Conservation (phyloP, 2,113 vertebrate genomes). For the Dromaius novaehollandiae region DNA sequence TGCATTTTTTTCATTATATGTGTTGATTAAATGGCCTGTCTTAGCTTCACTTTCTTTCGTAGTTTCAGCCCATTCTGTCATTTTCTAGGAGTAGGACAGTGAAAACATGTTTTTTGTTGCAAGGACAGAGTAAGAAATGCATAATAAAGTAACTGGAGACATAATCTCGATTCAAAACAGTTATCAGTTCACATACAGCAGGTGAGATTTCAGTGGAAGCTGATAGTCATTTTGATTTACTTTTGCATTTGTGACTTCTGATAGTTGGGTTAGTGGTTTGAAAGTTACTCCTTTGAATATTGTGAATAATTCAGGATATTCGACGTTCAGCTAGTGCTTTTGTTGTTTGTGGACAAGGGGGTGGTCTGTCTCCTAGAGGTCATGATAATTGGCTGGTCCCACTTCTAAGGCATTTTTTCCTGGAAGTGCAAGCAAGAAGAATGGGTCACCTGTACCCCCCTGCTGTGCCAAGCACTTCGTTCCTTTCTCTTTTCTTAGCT, state of each 20-base stretch:
- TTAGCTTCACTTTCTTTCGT: background rate
- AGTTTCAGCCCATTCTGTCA: background rate
- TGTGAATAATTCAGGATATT: background rate
- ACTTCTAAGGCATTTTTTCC: background rate
- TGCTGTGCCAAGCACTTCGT: background rate
- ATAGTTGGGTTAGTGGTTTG: background rate
- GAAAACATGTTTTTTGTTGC: rapidly evolving
- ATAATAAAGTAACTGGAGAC: background rate
- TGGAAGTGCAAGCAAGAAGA: background rate
- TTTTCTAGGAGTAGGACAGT: background rate
- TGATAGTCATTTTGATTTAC: background rate
- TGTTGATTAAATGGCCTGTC: background rate
- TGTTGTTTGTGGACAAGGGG: background rate
- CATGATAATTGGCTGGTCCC: rapidly evolving
- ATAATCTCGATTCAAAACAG: background rate
- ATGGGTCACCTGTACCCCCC: background rate
- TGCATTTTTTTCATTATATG: rapidly evolving
- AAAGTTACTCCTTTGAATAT: background rate
- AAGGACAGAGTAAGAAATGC: background rate
- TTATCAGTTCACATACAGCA: background rate
- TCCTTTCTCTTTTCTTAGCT: background rate
- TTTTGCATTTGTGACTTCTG: background rate
- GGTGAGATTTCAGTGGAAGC: background rate
- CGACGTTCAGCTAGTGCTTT: background rate
- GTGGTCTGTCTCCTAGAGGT: background rate